Base-by-base conservation (phyloP, 1,140 invertebrate species). In the Scaptodrosophila lebanonensis region DNA sequence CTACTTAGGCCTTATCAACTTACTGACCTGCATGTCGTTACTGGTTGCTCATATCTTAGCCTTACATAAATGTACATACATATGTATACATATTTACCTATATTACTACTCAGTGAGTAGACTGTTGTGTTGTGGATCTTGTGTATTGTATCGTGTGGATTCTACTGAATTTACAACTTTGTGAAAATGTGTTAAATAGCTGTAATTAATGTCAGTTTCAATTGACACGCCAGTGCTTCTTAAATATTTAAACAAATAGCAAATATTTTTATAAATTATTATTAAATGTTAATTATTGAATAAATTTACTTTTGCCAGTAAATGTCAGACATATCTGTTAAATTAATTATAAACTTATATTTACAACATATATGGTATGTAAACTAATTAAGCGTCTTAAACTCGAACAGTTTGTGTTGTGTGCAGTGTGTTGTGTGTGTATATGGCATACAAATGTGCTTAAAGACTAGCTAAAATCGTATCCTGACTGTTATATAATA, bases 381-480 rank as follows among this genome's bases (percentile, higher is more conserved):
- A n/a, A 58, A 59, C 36, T 58, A 72, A 42, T 65, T 59, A 77
- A 72, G 64, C 54, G 68, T 77, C 60, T 61, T 38, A 50, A 44
- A 53, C 29, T 73, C 51, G 49, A 33, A 33, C 60, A 62, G 40
- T 47, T 38, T 56, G 36, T 77, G 79, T 77, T 73, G 73, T 73
- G 73, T 57, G 57, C 44, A 43, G 30, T 57, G 36, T 13, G 53
- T 0, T 25, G 25, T 39, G 38, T 30, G 36, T 54, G 17, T 58
- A 17, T 22, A 15, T 50, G 35, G 49, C 20, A 29, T 35, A 64
- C 65, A 48, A 36, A 48, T 65, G 58, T 20, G 22, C 73, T 73
- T 77, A 73, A n/a, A 3, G 18, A 33, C 48, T 79, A 79, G 7
- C 69, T 76, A 79, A 79, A 79, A 79, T 79, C 73, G 75, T 82